Evolutionary conservation across 2,888 invertebrate species (phyloP).

Genomic region (Chaetogeoica ovagalla): DNA sequence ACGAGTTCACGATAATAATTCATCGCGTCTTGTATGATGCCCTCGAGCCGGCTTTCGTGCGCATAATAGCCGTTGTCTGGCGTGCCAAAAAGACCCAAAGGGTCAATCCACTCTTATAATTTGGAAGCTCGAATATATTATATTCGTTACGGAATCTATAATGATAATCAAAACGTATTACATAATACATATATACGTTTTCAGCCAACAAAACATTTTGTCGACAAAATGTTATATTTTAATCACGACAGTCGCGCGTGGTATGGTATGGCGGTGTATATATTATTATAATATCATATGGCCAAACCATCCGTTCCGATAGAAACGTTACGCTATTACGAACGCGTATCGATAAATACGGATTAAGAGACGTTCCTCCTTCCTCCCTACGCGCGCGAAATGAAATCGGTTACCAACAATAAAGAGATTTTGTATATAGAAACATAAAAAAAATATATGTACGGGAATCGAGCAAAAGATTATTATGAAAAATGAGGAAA

Average conservation of each 20-base stretch:
- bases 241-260: not conserved
- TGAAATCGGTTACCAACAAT: too few relatives aligned
- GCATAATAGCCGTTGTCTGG: conserved; percentile 21
- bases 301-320: not conserved
- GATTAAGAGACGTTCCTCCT: too few relatives aligned
- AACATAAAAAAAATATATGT: too few relatives aligned
- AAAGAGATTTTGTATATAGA: too few relatives aligned
- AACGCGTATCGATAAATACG: too few relatives aligned
- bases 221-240: not conserved
- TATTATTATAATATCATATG: not conserved
- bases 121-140: conserved; percentile 9
- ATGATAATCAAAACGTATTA: not conserved
- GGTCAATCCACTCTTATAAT: conserved; percentile 43
- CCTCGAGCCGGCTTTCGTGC: conserved; percentile 36
- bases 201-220: conserved; percentile 25
- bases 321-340: not conserved
- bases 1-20: conserved; percentile 44
- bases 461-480: too few relatives aligned
- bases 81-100: conserved; percentile 48
- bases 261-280: too few relatives aligned
- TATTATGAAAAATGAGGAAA: too few relatives aligned
- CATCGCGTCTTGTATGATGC: conserved; percentile 25
- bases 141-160: conserved; percentile 24
- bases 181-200: not conserved
- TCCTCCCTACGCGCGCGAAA: too few relatives aligned